A percentile compares a stretch with the other conserved stretches of the same genome.
These are phyloP conservation scores for Pagrus major DNA, from an alignment of 2,113 vertebrate genomes.

Conservation along the genomic window DNA sequence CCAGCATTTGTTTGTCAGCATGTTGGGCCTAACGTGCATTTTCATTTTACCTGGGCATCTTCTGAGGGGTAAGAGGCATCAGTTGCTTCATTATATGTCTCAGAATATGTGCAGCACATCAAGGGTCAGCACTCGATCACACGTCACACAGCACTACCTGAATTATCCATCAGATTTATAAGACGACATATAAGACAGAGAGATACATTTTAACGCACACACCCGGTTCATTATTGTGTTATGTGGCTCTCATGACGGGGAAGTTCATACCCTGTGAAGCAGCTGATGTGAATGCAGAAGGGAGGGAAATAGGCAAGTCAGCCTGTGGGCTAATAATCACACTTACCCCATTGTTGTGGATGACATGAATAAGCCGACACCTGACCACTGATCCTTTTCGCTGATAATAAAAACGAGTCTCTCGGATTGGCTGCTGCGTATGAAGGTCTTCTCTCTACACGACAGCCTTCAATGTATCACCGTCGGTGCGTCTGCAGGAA, in stretches of 20 bases:
- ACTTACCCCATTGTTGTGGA: conserved; percentile 82
- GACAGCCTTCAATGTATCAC: conserved; percentile 61
- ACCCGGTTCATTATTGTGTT: conserved; percentile 27
- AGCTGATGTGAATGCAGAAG: conserved; percentile 59
- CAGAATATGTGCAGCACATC: conserved; percentile 19
- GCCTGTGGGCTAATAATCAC: conserved; percentile 47
- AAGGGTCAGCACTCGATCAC: conserved; percentile 25
- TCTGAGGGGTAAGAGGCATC: neutral
- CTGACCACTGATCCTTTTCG: conserved; percentile 47
- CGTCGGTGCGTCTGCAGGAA: conserved; percentile 77
- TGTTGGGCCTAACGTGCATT: conserved; percentile 2
- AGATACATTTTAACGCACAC: conserved; percentile 38
- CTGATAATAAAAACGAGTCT: conserved; percentile 52
- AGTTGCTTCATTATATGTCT: neutral
- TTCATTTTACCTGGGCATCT: neutral
- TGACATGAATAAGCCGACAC: conserved; percentile 61
- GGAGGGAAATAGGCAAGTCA: conserved; percentile 22
- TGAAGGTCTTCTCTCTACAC: conserved; percentile 72
- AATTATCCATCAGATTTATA: conserved; percentile 5
- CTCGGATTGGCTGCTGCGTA: conserved; percentile 68
- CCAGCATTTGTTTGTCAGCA: conserved; percentile 11
- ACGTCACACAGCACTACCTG: conserved; percentile 11
- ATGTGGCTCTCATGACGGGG: conserved; percentile 44
- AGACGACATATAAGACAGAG: conserved; percentile 5
- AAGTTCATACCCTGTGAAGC: conserved; percentile 59